Base-by-base conservation (phyloP, 2,888 invertebrate genomes). In the Brenthis hecate region DNA sequence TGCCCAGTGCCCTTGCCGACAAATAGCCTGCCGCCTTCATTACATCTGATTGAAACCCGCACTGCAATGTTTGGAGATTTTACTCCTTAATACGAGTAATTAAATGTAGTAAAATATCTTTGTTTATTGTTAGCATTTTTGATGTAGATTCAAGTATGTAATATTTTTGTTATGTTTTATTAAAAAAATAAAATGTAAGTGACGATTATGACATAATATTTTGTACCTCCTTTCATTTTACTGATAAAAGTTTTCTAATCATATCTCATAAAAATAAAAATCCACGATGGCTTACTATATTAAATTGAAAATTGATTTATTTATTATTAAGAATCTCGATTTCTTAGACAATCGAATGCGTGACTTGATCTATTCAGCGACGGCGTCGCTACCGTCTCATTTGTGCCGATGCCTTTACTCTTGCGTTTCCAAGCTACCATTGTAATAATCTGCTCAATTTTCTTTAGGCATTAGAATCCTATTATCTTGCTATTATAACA, bases 11-110 rank as follows among this genome's bases (percentile, higher is more conserved):
- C 76, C 75, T 78, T 73, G 74, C 74, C 82, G 82, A 81, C 82
- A 84, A 86, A 87, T 87, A 85, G 85, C 84, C 79, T 71, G 78
- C 79, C 80, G 80, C 81, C 82, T 83, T 82, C 85, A 86, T 87
- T 88, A 81, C 78, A 77, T 76, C 79, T 87, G 88, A 90, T 89
- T 89, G 86, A 83, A 85, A 85, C 81, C 81, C 81, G 77, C 76
- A 63, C 60, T 43, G 57, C 72, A 53, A 73, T 72, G 66, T 76
- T 76, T 74, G 69, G 65, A 68, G 68, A 68, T 69, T 67, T 36
- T 32, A 53, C 55, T 58, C 50, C 55, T 50, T 56, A 48, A 50
- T 19, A 19, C 16, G 28, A 28, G 55, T 2, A 13, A 43, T 43
- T 8, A 43, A 11, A 43, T 43, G 2, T 43, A 8, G 8, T 8